A percentile compares a stretch with the other conserved stretches of the same genome.
Evolutionary conservation across 53 echinoderm and acorn worm species (phyloP).

Genomic region (Apostichopus leukothele): DNA sequence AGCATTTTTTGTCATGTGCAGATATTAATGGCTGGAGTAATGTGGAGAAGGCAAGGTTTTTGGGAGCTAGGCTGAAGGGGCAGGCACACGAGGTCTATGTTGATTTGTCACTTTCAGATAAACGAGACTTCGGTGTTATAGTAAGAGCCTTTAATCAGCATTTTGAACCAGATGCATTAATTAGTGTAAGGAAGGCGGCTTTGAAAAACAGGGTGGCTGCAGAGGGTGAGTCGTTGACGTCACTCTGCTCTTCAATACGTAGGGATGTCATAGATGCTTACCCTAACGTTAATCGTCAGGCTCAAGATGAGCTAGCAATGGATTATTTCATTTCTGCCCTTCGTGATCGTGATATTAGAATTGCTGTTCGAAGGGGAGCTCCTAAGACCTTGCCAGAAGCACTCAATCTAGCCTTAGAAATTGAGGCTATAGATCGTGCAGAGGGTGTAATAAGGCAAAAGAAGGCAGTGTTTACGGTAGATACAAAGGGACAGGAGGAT

Average conservation of each 20-base stretch:
- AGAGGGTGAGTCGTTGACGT: slow-evolving; percentile 29
- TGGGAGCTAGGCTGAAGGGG: slow-evolving; percentile 2
- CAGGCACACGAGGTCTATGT: slow-evolving; percentile 36
- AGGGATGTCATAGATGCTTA: slow-evolving; percentile 33
- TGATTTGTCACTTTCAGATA: background rate
- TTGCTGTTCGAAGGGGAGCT: slow-evolving; percentile 18
- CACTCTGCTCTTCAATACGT: slow-evolving; percentile 22
- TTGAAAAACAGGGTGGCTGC: background rate
- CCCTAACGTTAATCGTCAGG: background rate
- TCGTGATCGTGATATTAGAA: slow-evolving; percentile 6
- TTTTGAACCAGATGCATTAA: slow-evolving; percentile 37
- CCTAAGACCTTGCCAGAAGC: slow-evolving; percentile 29
- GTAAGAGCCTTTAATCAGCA: background rate
- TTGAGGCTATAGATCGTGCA: slow-evolving; percentile 22
- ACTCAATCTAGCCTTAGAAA: slow-evolving; percentile 2
- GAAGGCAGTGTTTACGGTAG: background rate
- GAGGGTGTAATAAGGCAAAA: slow-evolving; percentile 1
- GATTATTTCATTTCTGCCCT: slow-evolving; percentile 37
- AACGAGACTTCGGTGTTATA: background rate
- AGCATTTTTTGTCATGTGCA: slow-evolving; percentile 30
- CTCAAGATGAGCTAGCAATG: slow-evolving; percentile 21
- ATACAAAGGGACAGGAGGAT: background rate
- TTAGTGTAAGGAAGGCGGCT: slow-evolving; percentile 2
- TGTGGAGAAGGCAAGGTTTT: slow-evolving; percentile 13
- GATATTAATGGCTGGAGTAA: slow-evolving; percentile 30